Evolutionary conservation across 2,888 invertebrate species (phyloP), one percentile per base, ranked within the genome.

Genomic region (Epicampocera succincta): DNA sequence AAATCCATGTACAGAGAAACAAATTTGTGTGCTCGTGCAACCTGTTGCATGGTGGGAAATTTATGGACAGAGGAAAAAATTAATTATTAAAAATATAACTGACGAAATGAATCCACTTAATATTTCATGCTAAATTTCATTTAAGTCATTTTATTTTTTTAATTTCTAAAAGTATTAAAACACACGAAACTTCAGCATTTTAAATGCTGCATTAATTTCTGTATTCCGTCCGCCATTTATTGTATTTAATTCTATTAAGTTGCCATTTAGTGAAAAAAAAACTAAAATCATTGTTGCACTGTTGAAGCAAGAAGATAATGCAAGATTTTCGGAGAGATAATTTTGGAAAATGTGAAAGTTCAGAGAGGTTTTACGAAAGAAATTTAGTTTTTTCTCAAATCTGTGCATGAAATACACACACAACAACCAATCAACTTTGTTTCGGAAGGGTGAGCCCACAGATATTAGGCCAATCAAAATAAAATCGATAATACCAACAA

Each of bases 41-140:
- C 58, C 60, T 66, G 63, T 74, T 54, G 46, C 40, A 29, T 66
- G 78, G 40, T 78, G 68, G 63, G 74, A 78, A 82, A 38, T 60
- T 69, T 61, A 40, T 46, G 33, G 52, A n/a, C 19, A 13, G 40
- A 54, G 66, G 60, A 58, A 78, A 78, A 46, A 78, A 69, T 75
- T 75, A 78, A 69, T 78, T 74, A 74, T 74, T 82, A 71, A 78
- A 78, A 78, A 38, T 74, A 40, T 71, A 78, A 82, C 78, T 82
- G 78, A 65, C 44, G 48, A 78, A 82, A 54, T 78, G 38, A 60
- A 78, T 74, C 42, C 25, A 68, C 25, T 77, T 74, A 76, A 75
- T 78, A 71, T 56, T 58, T 38, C 69, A 74, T 71, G 76, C 42
- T 19, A 15, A 69, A 69, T 52, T 65, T 74, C 71, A 40, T 60